These are phyloP conservation scores for Baccha elongata DNA, from an alignment of 2,888 invertebrate species.

Conservation along the genomic window DNA sequence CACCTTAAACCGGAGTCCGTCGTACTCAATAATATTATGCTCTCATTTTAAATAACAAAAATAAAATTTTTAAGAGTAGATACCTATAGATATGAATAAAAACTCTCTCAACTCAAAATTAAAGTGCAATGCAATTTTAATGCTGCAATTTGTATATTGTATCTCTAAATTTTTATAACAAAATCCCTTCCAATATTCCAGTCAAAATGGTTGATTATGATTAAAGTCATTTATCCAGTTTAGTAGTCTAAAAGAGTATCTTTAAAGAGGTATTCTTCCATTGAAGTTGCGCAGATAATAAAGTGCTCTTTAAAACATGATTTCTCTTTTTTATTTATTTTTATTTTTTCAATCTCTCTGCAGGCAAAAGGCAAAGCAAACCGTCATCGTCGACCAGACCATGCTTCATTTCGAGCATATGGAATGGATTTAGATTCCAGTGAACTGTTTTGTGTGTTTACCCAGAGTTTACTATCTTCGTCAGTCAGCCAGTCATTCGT, in stretches of 20 bases:
- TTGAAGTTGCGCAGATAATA: slow-evolving; percentile 36
- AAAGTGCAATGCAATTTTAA: too few species aligned
- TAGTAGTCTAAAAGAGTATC: neutral
- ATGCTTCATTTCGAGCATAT: slow-evolving; percentile 42
- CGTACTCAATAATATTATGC: too few species aligned
- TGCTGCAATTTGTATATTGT: neutral
- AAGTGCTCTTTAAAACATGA: slow-evolving; percentile 4
- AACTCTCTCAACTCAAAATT: too few species aligned
- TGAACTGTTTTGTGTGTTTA: slow-evolving; percentile 42
- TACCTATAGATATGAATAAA: too few species aligned
- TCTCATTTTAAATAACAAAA: too few species aligned
- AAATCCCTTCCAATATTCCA: slow-evolving; percentile 42
- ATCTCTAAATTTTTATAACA: neutral
- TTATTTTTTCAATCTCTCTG: too few species aligned
- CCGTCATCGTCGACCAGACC: neutral
- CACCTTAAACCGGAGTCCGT: too few species aligned
- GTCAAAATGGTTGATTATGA: neutral
- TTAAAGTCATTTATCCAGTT: slow-evolving; percentile 18
- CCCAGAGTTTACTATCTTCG: slow-evolving; percentile 45
- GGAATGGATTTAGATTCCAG: slow-evolving; percentile 52
- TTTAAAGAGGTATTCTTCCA: slow-evolving; percentile 34
- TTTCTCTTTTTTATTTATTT: slow-evolving; percentile 1
- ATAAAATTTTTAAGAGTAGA: too few species aligned
- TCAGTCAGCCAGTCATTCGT: slow-evolving; percentile 57
- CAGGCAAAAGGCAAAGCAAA: too few species aligned